A percentile compares a stretch with the other conserved stretches of the same genome.
Evolutionary conservation across 2,113 vertebrate species (phyloP).

Genomic region (Diphyllodes magnificus): DNA sequence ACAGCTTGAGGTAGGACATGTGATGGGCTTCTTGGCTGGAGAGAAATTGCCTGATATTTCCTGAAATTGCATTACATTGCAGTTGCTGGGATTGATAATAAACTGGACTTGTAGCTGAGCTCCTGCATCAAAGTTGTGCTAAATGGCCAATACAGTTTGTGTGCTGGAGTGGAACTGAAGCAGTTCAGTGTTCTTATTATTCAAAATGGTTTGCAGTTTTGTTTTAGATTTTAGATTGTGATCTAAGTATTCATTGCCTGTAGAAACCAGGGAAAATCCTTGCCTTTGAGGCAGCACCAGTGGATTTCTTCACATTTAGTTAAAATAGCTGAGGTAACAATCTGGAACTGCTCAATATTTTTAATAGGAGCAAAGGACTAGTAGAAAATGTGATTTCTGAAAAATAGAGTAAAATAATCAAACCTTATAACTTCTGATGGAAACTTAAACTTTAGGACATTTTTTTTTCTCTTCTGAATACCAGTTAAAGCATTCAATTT

Average conservation of each 20-base stretch:
- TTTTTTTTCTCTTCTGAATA: background rate
- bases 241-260: background rate
- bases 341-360: background rate
- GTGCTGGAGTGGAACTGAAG: background rate
- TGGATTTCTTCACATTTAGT: background rate
- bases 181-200: background rate
- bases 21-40: background rate
- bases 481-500: background rate
- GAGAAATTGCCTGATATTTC: background rate
- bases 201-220: background rate
- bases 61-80: background rate
- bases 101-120: background rate
- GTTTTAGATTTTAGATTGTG: background rate
- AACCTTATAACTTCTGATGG: background rate
- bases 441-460: background rate
- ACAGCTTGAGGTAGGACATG: background rate
- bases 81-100: background rate
- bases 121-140: background rate
- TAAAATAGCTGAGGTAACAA: background rate
- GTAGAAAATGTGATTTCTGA: background rate
- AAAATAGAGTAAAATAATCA: background rate
- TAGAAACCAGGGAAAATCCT: background rate
- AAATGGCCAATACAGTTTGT: background rate
- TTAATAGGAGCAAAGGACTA: background rate
- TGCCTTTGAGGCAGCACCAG: background rate